Base-by-base conservation (phyloP, 2,888 invertebrate species). In the Hirtodrosophila cameraria region DNA sequence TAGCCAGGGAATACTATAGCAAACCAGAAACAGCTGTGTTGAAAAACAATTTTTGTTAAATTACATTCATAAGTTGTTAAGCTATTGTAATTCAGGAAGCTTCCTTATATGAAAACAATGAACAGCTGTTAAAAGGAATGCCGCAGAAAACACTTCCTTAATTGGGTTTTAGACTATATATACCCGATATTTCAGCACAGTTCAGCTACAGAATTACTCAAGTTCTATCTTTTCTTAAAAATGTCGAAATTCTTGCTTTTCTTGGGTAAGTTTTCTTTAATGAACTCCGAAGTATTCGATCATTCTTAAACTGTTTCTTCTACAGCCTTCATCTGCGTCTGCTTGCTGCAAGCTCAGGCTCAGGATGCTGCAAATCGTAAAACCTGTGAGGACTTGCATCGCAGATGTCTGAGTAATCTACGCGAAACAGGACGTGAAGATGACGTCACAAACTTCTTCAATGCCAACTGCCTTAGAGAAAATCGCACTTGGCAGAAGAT, bases 181-280 rank as follows among this genome's bases (percentile, higher is more conserved):
- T 50, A 55, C 15, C 38, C 16, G 3, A 11, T 1, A 11, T 3
- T 18, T 27, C 3, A 20, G 30, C 12, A n/a, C 1, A 23, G 12
- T 9, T 43, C n/a, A 42, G 4, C 11, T 35, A 50, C 13, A 66
- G 30, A 42, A 20, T 3, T 2, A 2, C 2, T 27, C 2, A n/a
- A 15, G 13, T n/a, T 8, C 3, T 13, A 30, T 20, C 23, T 7
- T 25, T 15, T 8, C 13, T 4, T 7, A 41, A 53, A 36, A 5
- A 85, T 85, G 82, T 50, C 55, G 5, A 78, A 82, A 39, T 6
- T 59, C 15, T 20, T 53, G 16, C 38, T 80, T 8, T 31, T 70
- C 9, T 62, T 79, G 13, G 64, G 78, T 79, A 59, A 78, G 85
- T 3, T 13, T 1, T 0, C 2, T 9, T 3, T 6, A 11, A 9